phyloP scores from a whole-genome alignment of 2,888 invertebrate genomes.

The Marasmarcha lunaedactyla region DNA sequence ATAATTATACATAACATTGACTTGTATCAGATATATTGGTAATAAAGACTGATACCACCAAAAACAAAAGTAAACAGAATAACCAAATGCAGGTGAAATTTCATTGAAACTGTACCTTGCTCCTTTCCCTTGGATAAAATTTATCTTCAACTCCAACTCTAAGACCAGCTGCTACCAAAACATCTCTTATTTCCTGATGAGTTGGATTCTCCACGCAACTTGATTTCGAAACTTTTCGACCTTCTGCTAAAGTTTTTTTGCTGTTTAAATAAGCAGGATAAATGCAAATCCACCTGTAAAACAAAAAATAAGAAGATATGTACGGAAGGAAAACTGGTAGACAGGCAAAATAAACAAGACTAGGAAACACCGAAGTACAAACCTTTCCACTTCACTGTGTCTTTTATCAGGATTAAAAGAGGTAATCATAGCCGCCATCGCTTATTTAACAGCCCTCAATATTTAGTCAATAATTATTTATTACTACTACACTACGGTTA shows the following conservation, averaged over 20 bases:
- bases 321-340: too few relatives aligned
- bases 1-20: too few relatives aligned
- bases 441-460: not conserved
- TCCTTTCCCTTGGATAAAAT: constrained; percentile 89
- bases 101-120: too few relatives aligned
- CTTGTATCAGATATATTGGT: too few relatives aligned
- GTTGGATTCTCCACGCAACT: constrained; percentile 96
- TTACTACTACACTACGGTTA: too few relatives aligned
- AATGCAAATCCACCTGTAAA: constrained; percentile 90
- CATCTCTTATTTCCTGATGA: constrained; percentile 94
- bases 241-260: constrained; percentile 91
- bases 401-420: constrained; percentile 82
- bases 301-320: constrained; percentile 4
- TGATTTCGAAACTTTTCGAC: constrained; percentile 85
- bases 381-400: constrained; percentile 76
- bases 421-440: constrained; percentile 64
- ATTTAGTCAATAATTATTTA: too few relatives aligned
- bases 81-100: too few relatives aligned
- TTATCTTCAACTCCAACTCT: constrained; percentile 93
- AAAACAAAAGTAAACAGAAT: too few relatives aligned
- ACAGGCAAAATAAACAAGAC: too few relatives aligned
- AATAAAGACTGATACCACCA: too few relatives aligned
- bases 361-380: too few relatives aligned
- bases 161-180: constrained; percentile 84
- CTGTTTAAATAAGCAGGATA: constrained; percentile 97